phyloP scores from a whole-genome alignment of 64 coral and sea anemone species.

The Platygyra sinensis region DNA sequence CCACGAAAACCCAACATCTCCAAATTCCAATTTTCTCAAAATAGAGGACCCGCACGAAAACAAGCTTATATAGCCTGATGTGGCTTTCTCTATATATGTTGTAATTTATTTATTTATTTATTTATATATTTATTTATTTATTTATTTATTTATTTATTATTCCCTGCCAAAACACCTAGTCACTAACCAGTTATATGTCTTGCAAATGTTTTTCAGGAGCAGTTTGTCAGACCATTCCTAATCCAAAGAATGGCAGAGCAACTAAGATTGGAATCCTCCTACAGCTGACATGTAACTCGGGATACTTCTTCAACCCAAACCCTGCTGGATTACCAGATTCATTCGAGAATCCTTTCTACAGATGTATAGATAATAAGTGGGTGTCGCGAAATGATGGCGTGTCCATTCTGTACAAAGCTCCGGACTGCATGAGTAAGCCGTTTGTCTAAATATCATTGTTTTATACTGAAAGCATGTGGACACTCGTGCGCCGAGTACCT shows the following conservation, averaged over 20 bases:
- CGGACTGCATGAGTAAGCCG: slow-evolving; percentile 80
- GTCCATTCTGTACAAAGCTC: slow-evolving; percentile 24
- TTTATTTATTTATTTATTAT: no score
- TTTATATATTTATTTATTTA: no score
- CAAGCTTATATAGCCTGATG: no score
- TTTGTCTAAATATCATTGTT: not conserved
- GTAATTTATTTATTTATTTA: no score
- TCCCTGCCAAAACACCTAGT: no score
- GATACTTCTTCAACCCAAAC: slow-evolving; percentile 74
- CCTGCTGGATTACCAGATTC: not conserved
- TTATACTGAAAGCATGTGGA: not conserved
- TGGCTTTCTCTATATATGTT: no score
- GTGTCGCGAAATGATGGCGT: not conserved
- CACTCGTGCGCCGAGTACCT: no score
- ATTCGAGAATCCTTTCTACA: slow-evolving; percentile 30
- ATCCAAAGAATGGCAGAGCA: slow-evolving; percentile 51
- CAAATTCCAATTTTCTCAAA: no score
- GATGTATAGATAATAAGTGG: slow-evolving; percentile 54
- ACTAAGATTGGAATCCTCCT: not conserved
- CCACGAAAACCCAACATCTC: no score
- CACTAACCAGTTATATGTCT: not conserved
- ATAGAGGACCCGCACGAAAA: no score
- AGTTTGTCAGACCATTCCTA: not conserved
- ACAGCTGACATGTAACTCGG: slow-evolving; percentile 36
- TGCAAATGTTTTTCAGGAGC: slow-evolving; percentile 19